A percentile compares a stretch with the other conserved stretches of the same genome.
Evolutionary conservation across 2,888 invertebrate species (phyloP).

Genomic region (Beris morrisii): DNA sequence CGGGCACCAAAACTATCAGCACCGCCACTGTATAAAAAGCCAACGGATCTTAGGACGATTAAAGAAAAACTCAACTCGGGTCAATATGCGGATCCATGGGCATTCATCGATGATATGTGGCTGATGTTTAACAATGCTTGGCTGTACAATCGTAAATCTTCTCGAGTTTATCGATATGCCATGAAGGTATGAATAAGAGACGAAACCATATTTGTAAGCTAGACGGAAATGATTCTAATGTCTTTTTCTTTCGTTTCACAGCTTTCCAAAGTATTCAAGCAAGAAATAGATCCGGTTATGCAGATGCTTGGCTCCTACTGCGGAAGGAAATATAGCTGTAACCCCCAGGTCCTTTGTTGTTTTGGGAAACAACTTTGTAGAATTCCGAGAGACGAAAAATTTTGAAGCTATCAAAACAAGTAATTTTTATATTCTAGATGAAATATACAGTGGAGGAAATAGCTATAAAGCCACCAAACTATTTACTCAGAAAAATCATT

Average conservation of each 20-base stretch:
- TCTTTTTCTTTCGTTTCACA: conserved; percentile 55
- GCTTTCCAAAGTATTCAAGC: conserved; percentile 97
- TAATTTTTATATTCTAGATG: conserved; percentile 57
- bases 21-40: too few relatives aligned
- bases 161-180: conserved; percentile 96
- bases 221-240: background rate
- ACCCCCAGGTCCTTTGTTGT: conserved; percentile 98
- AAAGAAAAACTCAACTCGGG: conserved; percentile 90
- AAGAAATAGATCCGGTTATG: conserved; percentile 98
- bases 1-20: too few relatives aligned
- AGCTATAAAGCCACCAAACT: too few relatives aligned
- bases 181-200: conserved; percentile 77
- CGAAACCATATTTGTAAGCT: background rate
- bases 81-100: conserved; percentile 96
- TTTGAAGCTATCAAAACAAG: conserved; percentile 98
- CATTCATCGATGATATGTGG: conserved; percentile 99
- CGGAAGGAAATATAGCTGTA: conserved; percentile 96
- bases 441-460: too few relatives aligned
- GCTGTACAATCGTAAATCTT: conserved; percentile 98
- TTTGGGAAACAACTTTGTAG: conserved; percentile 98
- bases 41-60: conserved; percentile 97
- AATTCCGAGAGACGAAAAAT: conserved; percentile 96
- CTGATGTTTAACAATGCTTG: conserved; percentile 99
- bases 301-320: conserved; percentile 97
- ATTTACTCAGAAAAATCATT: too few relatives aligned